Evolutionary conservation across 2,113 vertebrate species (phyloP).

Genomic region (Condylura cristata): DNA sequence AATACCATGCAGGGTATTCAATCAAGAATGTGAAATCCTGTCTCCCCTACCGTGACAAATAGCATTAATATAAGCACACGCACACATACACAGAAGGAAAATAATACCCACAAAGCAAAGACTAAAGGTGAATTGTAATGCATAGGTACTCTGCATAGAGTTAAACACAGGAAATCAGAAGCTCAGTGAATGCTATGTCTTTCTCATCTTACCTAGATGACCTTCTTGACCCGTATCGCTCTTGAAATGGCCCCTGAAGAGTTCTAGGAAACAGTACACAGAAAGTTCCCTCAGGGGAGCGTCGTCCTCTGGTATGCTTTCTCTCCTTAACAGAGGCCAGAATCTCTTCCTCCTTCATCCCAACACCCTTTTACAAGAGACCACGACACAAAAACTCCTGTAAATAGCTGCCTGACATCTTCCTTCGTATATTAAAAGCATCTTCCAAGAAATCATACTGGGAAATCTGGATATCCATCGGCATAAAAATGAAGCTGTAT

Average conservation of each 20-base stretch:
- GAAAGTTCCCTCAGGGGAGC: background rate
- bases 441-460: background rate
- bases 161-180: background rate
- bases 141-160: too few relatives aligned
- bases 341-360: background rate
- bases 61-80: background rate
- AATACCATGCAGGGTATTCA: background rate
- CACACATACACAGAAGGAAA: too few relatives aligned
- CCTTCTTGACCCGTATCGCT: background rate
- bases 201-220: background rate
- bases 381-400: background rate
- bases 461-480: background rate
- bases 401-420: background rate
- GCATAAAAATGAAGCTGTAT: background rate
- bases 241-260: background rate
- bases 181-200: too few relatives aligned
- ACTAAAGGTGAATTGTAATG: too few relatives aligned
- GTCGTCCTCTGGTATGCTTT: background rate
- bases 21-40: background rate
- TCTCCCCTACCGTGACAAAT: background rate
- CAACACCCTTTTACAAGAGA: background rate
- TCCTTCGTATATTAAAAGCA: background rate
- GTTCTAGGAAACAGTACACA: background rate
- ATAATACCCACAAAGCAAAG: background rate
- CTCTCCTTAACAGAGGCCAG: background rate